A percentile compares a stretch with the other conserved stretches of the same genome.
Conservation (phyloP, 2,797 vertebrate species). For the Sandelia bainsii region DNA sequence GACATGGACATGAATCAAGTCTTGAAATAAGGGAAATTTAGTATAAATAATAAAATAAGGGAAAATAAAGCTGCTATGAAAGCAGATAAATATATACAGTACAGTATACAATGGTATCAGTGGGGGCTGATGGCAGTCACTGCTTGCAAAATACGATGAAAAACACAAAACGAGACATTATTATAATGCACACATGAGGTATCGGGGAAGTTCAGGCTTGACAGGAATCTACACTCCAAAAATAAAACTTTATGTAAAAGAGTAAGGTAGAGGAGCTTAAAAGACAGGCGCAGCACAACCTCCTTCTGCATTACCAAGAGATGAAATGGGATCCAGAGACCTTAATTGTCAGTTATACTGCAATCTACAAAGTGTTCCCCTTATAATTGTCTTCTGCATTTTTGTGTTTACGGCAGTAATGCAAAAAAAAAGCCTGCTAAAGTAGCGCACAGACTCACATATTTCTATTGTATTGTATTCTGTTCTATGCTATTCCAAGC, state of each 20-base stretch:
- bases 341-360: constrained; percentile 17
- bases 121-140: constrained; percentile 13
- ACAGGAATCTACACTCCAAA: constrained; percentile 22
- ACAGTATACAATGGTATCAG: constrained; percentile 2
- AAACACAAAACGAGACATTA: neutral
- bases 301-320: neutral
- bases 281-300: neutral
- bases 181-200: constrained; percentile 11
- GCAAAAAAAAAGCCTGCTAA: constrained; percentile 40
- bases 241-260: constrained; percentile 27
- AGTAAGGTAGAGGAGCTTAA: constrained; percentile 6
- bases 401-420: constrained; percentile 9
- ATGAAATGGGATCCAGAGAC: constrained; percentile 30
- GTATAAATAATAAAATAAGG: constrained; percentile 9
- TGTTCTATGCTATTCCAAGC: constrained; percentile 55
- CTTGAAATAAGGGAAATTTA: neutral
- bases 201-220: neutral
- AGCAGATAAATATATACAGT: constrained; percentile 18
- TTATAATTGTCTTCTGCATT: constrained; percentile 4
- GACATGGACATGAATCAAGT: constrained; percentile 1
- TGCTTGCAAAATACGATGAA: constrained; percentile 20
- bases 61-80: constrained; percentile 11
- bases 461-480: constrained; percentile 51
- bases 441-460: constrained; percentile 47
- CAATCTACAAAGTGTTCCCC: neutral